A percentile compares a stretch with the other conserved stretches of the same genome.
These are phyloP conservation scores for Platerodrilus igneus DNA, from an alignment of 2,888 invertebrate genomes.

Conservation along the genomic window DNA sequence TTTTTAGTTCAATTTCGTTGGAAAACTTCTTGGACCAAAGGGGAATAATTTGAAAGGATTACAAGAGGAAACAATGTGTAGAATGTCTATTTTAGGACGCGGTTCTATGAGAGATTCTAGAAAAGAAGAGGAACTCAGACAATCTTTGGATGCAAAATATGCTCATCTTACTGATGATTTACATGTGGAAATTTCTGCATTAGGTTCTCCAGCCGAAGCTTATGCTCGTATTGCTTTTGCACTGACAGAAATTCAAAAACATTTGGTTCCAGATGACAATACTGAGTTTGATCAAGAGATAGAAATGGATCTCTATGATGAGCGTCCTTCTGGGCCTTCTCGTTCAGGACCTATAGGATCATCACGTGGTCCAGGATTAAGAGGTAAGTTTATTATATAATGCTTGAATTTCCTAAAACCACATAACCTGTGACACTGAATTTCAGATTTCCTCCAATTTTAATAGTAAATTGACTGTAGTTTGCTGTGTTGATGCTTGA, in stretches of 20 bases:
- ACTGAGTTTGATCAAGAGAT: conserved; percentile 81
- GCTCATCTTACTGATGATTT: conserved; percentile 82
- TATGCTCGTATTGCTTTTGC: conserved; percentile 83
- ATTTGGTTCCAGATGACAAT: conserved; percentile 70
- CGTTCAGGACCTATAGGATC: conserved; percentile 39
- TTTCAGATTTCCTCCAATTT: no score
- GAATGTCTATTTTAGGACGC: conserved; percentile 89
- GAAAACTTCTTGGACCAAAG: conserved; percentile 88
- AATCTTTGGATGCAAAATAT: conserved; percentile 82
- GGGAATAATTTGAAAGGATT: conserved; percentile 88
- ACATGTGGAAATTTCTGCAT: conserved; percentile 83
- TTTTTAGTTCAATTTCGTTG: conserved; percentile 89
- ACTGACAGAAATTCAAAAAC: conserved; percentile 73
- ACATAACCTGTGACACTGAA: no score
- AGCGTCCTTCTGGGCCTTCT: conserved; percentile 34
- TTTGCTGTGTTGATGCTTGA: no score
- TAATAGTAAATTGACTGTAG: no score
- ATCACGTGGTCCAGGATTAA: no score
- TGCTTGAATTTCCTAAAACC: no score
- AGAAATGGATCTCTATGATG: conserved; percentile 64
- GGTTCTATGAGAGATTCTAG: conserved; percentile 88
- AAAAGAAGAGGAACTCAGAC: conserved; percentile 73
- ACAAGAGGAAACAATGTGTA: conserved; percentile 92
- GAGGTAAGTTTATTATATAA: no score
- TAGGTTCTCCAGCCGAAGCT: conserved; percentile 81